Evolutionary conservation across 2,888 invertebrate genomes (phyloP).

Genomic region (Aphrophora alni): DNA sequence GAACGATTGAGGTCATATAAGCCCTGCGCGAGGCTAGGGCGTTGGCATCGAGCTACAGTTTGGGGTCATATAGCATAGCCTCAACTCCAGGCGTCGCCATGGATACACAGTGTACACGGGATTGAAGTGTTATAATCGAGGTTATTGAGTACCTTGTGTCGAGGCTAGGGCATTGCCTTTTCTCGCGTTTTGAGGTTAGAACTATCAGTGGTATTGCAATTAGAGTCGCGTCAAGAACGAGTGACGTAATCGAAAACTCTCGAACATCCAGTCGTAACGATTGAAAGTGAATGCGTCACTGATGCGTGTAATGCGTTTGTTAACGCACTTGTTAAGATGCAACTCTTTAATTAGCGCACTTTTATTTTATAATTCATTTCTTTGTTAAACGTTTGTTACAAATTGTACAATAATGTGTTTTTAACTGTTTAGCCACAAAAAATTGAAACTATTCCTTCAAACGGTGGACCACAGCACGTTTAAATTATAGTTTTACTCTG

Average conservation of each 20-base stretch:
- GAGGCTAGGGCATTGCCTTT: constrained; percentile 6
- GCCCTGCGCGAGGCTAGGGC: constrained; percentile 64
- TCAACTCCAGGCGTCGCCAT: constrained; percentile 3
- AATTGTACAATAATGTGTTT: too few relatives aligned
- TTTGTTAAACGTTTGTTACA: too few relatives aligned
- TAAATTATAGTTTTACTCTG: too few relatives aligned
- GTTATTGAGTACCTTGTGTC: not conserved
- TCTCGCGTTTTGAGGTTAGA: constrained; percentile 9
- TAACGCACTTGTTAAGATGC: too few relatives aligned
- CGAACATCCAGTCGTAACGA: not conserved
- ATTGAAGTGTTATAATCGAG: not conserved
- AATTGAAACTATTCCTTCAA: too few relatives aligned
- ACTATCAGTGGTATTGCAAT: not conserved
- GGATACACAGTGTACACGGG: not conserved
- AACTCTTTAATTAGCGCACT: too few relatives aligned
- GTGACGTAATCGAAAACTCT: not conserved
- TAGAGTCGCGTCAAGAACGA: not conserved
- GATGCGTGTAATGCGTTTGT: not conserved
- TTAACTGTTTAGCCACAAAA: too few relatives aligned
- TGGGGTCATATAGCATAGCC: constrained; percentile 9
- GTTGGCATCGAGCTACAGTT: constrained; percentile 58
- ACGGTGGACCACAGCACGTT: too few relatives aligned
- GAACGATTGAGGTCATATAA: constrained; percentile 46
- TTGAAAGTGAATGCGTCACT: not conserved
- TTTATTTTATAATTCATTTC: too few relatives aligned